These are phyloP conservation scores for Enteromius argenteus DNA, from an alignment of 2,797 vertebrate genomes.

Conservation along the genomic window DNA sequence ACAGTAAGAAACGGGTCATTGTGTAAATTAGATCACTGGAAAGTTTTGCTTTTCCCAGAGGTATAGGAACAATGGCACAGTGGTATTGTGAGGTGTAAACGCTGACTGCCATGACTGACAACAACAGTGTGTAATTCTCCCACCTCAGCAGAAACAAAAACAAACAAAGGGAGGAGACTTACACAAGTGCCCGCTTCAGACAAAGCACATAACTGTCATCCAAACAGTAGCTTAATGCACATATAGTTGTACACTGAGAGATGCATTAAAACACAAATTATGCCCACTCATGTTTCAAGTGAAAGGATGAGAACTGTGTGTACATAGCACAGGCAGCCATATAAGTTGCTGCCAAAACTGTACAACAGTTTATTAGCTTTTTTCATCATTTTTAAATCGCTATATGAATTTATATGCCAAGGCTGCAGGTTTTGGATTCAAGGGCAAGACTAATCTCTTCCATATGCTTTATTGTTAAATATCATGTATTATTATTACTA, in stretches of 20 bases:
- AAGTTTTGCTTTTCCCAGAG: slow-evolving; percentile 31
- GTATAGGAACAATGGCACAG: slow-evolving; percentile 33
- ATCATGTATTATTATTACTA: neutral
- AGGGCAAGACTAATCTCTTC: neutral
- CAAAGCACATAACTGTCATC: neutral
- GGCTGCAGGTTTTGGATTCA: neutral
- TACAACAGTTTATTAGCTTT: neutral
- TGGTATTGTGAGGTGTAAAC: slow-evolving; percentile 5
- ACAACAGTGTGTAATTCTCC: slow-evolving; percentile 30
- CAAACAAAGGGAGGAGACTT: slow-evolving; percentile 21
- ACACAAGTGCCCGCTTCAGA: slow-evolving; percentile 3
- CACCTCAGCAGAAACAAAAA: slow-evolving; percentile 7
- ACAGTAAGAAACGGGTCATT: slow-evolving; percentile 3
- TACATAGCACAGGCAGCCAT: neutral
- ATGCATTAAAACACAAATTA: neutral
- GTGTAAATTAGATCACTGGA: slow-evolving; percentile 29
- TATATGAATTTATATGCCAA: neutral
- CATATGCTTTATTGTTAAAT: neutral
- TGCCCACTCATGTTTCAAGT: neutral
- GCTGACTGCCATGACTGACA: slow-evolving; percentile 6
- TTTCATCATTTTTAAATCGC: neutral
- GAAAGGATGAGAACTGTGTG: neutral
- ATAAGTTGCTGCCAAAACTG: neutral
- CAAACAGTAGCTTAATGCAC: neutral
- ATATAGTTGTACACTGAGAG: neutral